These are phyloP conservation scores for Drosophila pandora DNA, from an alignment of 1,140 invertebrate genomes.

Conservation along the genomic window DNA sequence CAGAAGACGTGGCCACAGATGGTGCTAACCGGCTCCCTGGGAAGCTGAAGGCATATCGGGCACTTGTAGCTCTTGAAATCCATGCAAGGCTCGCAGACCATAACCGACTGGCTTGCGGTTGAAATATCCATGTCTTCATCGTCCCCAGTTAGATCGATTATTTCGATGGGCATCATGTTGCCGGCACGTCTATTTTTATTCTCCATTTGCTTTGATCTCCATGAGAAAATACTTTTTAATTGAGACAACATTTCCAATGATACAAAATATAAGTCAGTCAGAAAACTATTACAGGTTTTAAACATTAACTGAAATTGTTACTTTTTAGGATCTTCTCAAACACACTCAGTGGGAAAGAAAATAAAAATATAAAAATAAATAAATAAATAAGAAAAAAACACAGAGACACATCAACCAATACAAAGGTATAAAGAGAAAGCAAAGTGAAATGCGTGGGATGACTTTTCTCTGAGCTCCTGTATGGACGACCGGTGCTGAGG, in stretches of 20 bases:
- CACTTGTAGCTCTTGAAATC: neutral
- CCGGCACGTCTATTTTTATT: neutral
- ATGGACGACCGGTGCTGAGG: constrained; percentile 1
- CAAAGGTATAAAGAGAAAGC: constrained; percentile 20
- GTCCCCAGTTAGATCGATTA: neutral
- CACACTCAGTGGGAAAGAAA: neutral
- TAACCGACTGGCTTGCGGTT: neutral
- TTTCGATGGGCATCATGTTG: neutral
- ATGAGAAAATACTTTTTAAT: neutral
- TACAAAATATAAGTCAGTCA: neutral
- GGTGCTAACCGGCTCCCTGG: neutral
- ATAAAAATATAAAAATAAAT: too few species aligned
- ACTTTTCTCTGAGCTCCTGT: constrained; percentile 16
- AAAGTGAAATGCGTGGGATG: constrained; percentile 35
- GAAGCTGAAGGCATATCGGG: neutral
- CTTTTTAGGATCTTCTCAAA: neutral
- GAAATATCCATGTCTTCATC: too few species aligned
- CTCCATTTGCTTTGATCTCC: neutral
- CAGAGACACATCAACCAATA: neutral
- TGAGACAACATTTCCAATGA: neutral
- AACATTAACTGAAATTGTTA: neutral
- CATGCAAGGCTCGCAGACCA: neutral
- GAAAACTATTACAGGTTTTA: neutral
- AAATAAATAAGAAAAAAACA: constrained; percentile 1
- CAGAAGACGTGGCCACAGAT: constrained; percentile 17